Evolutionary conservation across 2,888 invertebrate species (phyloP).

Genomic region (Stenichneumon culpator): DNA sequence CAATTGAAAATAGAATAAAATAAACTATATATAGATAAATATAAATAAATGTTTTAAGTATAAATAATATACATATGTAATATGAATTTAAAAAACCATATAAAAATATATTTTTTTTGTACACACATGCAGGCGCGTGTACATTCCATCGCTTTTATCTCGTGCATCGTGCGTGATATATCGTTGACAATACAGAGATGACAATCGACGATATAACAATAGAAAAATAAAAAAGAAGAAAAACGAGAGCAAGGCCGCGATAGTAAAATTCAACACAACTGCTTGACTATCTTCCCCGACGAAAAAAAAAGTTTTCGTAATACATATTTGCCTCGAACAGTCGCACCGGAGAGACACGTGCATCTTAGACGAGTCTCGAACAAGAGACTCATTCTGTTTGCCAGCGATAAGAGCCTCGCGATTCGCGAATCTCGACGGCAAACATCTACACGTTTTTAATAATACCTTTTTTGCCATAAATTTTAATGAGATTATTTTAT

Average conservation of each 20-base stretch:
- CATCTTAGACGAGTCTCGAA: constrained; percentile 54
- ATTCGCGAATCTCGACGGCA: constrained; percentile 22
- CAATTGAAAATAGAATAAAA: not conserved
- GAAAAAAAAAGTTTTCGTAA: not conserved
- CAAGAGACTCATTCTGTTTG: constrained; percentile 46
- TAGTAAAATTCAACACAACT: constrained; percentile 14
- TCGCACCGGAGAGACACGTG: constrained; percentile 46
- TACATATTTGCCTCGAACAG: constrained; percentile 38
- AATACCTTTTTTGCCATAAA: not conserved
- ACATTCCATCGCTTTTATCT: constrained; percentile 38
- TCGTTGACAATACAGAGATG: constrained; percentile 42
- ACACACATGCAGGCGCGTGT: not conserved
- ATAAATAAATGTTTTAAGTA: too few relatives aligned
- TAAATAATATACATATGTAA: too few relatives aligned
- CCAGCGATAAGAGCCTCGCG: constrained; percentile 47
- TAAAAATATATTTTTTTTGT: not conserved
- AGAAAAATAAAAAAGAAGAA: not conserved
- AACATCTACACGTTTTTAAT: constrained; percentile 21
- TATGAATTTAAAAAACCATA: not conserved
- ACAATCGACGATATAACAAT: constrained; percentile 48
- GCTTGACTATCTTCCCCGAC: constrained; percentile 7
- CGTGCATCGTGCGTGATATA: constrained; percentile 24
- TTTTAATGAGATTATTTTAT: not conserved
- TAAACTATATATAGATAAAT: too few relatives aligned
- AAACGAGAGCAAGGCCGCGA: constrained; percentile 59